Conservation (phyloP, 2,797 vertebrate genomes). For the Microctenopoma steveboyesi region DNA sequence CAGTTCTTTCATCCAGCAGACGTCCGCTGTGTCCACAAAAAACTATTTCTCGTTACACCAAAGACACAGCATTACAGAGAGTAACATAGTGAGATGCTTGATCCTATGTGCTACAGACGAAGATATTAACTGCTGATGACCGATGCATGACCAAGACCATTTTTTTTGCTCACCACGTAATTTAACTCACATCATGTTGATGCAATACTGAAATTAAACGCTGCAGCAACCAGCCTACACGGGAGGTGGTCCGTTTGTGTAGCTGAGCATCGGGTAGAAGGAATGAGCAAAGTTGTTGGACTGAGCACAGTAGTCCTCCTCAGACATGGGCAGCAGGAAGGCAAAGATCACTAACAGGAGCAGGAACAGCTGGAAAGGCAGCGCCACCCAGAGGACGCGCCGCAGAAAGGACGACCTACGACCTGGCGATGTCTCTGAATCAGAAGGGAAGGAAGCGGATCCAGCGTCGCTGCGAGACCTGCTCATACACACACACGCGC, state of each 20-base stretch:
- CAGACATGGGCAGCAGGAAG: conserved; percentile 90
- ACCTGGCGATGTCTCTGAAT: conserved; percentile 51
- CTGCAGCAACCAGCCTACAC: conserved; percentile 78
- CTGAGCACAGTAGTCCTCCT: conserved; percentile 92
- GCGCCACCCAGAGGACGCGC: conserved; percentile 90
- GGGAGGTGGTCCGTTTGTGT: conserved; percentile 94
- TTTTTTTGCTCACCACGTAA: conserved; percentile 44
- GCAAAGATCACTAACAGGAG: conserved; percentile 88
- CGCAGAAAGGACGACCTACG: conserved; percentile 79
- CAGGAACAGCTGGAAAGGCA: conserved; percentile 92
- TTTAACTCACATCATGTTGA: conserved; percentile 20
- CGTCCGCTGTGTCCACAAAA: conserved; percentile 46
- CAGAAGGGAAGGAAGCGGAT: conserved; percentile 98
- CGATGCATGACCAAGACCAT: conserved; percentile 50
- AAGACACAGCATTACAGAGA: conserved; percentile 56
- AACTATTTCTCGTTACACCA: conserved; percentile 38
- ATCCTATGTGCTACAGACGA: conserved; percentile 61
- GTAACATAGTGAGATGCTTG: conserved; percentile 49
- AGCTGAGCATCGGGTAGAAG: conserved; percentile 95
- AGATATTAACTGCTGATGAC: conserved; percentile 50
- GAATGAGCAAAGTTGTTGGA: conserved; percentile 95
- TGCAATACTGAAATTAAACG: conserved; percentile 23
- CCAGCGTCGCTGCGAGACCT: conserved; percentile 90
- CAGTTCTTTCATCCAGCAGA: conserved; percentile 33
- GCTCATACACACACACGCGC: conserved; percentile 47